These are phyloP conservation scores for Hipposideros armiger DNA, from an alignment of 2,113 vertebrate species.

Conservation along the genomic window DNA sequence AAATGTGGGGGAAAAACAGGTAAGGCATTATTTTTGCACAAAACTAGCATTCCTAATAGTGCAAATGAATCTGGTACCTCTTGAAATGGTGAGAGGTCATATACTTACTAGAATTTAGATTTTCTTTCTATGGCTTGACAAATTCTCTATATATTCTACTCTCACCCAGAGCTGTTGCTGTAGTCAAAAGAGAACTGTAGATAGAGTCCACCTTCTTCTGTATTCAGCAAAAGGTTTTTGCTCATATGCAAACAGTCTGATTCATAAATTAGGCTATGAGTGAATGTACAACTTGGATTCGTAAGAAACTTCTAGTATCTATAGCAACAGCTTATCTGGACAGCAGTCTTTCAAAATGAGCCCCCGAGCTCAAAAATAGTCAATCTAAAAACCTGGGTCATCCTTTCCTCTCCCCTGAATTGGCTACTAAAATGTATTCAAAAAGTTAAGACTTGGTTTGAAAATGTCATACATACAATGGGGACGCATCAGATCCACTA, in stretches of 20 bases:
- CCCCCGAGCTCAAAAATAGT: slow-evolving; percentile 75
- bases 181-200: slow-evolving; percentile 53
- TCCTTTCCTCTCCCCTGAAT: slow-evolving; percentile 77
- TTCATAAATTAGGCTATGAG: slow-evolving; percentile 49
- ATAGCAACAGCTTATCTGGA: slow-evolving; percentile 76
- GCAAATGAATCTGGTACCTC: slow-evolving; percentile 89
- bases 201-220: slow-evolving; percentile 73
- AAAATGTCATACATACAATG: slow-evolving; percentile 69
- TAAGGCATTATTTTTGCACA: slow-evolving; percentile 91
- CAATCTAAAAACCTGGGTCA: slow-evolving; percentile 78
- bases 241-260: slow-evolving; percentile 53
- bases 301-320: slow-evolving; percentile 55
- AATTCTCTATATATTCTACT: slow-evolving; percentile 73
- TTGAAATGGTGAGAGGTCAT: slow-evolving; percentile 78
- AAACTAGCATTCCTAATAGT: slow-evolving; percentile 86
- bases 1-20: slow-evolving; percentile 85
- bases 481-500: slow-evolving; percentile 69
- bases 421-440: slow-evolving; percentile 71
- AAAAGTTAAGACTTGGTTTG: slow-evolving; percentile 83
- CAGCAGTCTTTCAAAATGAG: slow-evolving; percentile 67
- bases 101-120: slow-evolving; percentile 81
- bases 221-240: slow-evolving; percentile 74
- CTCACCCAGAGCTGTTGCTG: slow-evolving; percentile 66
- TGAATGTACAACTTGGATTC: slow-evolving; percentile 58
- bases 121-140: slow-evolving; percentile 88